A percentile compares a stretch with the other conserved stretches of the same genome.
Evolutionary conservation across 2,797 vertebrate genomes (phyloP).

Genomic region (Acanthiza pusilla): DNA sequence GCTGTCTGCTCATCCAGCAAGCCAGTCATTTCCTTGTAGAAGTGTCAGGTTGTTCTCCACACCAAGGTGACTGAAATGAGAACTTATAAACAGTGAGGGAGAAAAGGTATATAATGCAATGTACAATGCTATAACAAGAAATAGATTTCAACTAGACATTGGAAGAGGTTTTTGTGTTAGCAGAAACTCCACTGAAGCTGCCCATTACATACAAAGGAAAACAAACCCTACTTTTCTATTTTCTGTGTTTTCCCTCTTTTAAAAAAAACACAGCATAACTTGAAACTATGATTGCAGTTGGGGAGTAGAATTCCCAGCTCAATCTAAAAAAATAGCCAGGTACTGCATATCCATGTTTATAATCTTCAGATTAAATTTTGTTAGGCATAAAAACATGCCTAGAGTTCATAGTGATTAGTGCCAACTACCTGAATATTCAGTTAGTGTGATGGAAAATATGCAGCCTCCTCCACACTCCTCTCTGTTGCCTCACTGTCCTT

Average conservation of each 20-base stretch:
- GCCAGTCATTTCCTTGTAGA: background rate
- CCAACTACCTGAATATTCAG: background rate
- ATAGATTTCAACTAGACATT: background rate
- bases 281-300: background rate
- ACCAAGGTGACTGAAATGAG: background rate
- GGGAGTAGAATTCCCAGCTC: background rate
- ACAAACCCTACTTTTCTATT: accelerated
- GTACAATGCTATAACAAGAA: background rate
- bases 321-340: background rate
- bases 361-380: background rate
- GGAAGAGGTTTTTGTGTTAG: background rate
- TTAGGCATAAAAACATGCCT: background rate
- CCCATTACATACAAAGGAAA: background rate
- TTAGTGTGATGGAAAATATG: background rate
- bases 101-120: background rate
- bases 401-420: background rate
- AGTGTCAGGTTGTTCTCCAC: background rate
- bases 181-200: background rate
- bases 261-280: background rate
- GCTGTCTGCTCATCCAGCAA: background rate
- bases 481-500: accelerated
- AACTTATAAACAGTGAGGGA: background rate
- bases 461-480: background rate
- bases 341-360: background rate
- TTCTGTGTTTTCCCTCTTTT: background rate